These are phyloP conservation scores for Peromyscus nudipes DNA, from an alignment of 2,797 vertebrate species.

Conservation along the genomic window DNA sequence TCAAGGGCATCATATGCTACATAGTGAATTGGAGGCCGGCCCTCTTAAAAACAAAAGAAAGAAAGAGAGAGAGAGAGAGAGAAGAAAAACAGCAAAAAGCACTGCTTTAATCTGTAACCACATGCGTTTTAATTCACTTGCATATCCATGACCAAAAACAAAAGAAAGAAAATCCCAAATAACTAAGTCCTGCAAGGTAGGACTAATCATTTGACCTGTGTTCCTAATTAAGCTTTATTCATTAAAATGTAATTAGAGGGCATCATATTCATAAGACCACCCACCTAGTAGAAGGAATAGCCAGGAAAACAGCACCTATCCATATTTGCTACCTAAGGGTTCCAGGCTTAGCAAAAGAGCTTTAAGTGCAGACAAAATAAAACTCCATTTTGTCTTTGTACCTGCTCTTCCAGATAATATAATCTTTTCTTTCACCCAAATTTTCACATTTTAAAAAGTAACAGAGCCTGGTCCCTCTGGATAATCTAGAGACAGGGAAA, in stretches of 20 bases:
- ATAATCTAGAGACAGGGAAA: slow-evolving; percentile 36
- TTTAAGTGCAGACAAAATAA: background rate
- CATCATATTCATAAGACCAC: background rate
- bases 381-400: slow-evolving; percentile 39
- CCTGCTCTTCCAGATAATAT: background rate
- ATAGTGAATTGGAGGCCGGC: background rate
- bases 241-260: background rate
- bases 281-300: background rate
- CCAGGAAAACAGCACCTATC: background rate
- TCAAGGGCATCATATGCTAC: background rate
- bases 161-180: background rate
- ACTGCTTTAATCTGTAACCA: background rate
- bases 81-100: background rate
- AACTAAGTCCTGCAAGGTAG: background rate
- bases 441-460: slow-evolving; percentile 25
- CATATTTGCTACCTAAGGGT: background rate
- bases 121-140: slow-evolving; percentile 34
- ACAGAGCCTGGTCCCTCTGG: background rate
- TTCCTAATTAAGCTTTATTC: background rate
- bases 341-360: background rate
- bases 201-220: background rate
- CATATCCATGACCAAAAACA: background rate
- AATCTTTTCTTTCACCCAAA: background rate
- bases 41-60: background rate
- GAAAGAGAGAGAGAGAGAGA: background rate